These are phyloP conservation scores for Branchinecta lynchi DNA, from an alignment of 1,140 invertebrate species.

Conservation along the genomic window DNA sequence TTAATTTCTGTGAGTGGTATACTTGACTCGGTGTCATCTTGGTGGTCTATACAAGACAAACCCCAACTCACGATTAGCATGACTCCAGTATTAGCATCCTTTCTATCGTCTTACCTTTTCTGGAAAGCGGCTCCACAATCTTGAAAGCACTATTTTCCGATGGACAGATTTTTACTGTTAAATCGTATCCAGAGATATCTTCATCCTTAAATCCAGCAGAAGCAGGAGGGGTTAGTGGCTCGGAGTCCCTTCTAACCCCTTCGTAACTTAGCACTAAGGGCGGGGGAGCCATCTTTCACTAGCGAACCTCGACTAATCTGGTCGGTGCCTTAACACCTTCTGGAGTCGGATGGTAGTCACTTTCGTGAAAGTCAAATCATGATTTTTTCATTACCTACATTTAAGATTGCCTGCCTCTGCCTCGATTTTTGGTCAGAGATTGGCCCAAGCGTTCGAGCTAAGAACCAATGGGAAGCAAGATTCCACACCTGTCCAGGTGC, in stretches of 20 bases:
- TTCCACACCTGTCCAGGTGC: background rate
- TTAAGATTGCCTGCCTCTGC: slow-evolving; percentile 2
- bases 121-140: background rate
- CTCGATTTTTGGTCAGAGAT: background rate
- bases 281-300: background rate
- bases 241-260: background rate
- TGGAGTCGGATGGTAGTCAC: background rate
- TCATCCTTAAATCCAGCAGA: background rate
- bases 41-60: background rate
- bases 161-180: background rate
- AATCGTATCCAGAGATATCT: background rate
- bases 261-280: background rate
- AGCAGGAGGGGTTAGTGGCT: background rate
- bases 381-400: background rate
- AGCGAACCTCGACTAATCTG: background rate
- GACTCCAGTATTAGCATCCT: no score
- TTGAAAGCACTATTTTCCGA: slow-evolving; percentile 7
- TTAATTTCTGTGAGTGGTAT: background rate
- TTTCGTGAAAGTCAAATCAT: background rate
- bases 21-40: background rate
- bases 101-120: background rate
- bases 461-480: background rate
- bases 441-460: background rate
- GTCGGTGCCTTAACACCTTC: background rate
- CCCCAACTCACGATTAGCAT: no score